Base-by-base conservation (phyloP, 2,888 invertebrate genomes). In the Formica aserva region DNA sequence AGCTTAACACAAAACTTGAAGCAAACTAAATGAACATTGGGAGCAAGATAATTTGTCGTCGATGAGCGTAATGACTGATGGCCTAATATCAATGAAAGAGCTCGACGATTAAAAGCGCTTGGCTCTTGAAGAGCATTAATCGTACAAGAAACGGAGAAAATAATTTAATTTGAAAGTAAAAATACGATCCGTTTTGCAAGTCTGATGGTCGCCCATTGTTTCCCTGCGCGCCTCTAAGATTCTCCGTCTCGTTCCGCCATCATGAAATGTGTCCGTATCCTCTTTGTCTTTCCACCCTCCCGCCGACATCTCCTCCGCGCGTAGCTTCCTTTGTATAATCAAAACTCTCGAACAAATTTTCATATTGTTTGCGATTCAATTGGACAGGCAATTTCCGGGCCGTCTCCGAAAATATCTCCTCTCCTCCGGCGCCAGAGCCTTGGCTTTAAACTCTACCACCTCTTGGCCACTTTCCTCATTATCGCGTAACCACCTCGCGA, bases 291-390 rank as follows among this genome's bases (percentile, higher is more conserved):
- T 80, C 77, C 81, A 57, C 83, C 72, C 84, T 82, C 48, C 52
- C 62, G 74, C 38, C 81, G 63, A 63, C 91, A 88, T 89, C 92
- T 91, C 86, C 90, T 45, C 15, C 15, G 35, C 35, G n/a, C 88
- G 86, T 88, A 87, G 91, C 90, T 91, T 93, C 92, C 93, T 94
- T 94, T 94, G 93, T 94, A 93, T 94, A 93, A 94, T 94, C 93
- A 94, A 94, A 94, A 94, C 94, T 94, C 93, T 93, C 92, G 92
- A 94, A 94, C 93, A 94, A 94, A 94, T 94, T 94, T 94, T 94
- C 93, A 94, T 93, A 94, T 94, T 94, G 94, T 94, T 94, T 94
- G 94, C 92, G 93, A 94, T 94, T 94, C 94, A 94, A 94, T 94
- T 94, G 94, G 93, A 93, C 92, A 93, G 93, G 94, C 93, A 93